These are phyloP conservation scores for Orthosia gracilis DNA, from an alignment of 2,888 invertebrate genomes.

Conservation along the genomic window DNA sequence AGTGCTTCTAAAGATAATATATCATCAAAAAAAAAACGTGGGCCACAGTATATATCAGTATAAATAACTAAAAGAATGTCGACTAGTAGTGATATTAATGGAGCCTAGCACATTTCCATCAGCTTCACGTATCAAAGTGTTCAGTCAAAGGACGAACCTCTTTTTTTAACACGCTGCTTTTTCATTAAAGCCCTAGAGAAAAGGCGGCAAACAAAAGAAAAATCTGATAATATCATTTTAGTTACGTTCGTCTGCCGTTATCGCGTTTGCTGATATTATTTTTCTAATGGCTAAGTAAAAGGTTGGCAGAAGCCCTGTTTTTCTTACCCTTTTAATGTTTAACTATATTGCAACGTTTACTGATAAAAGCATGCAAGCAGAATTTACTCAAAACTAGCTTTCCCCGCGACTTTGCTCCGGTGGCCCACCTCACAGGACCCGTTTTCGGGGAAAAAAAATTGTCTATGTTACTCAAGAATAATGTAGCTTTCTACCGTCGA, in stretches of 20 bases:
- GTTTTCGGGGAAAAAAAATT: no score
- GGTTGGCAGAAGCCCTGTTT: background rate
- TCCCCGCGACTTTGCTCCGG: no score
- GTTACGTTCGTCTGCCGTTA: constrained; percentile 16
- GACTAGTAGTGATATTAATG: background rate
- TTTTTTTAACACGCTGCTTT: constrained; percentile 31
- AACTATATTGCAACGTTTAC: background rate
- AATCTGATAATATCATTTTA: constrained; percentile 30
- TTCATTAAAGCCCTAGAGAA: constrained; percentile 32
- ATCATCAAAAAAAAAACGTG: no score
- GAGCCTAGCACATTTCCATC: constrained; percentile 15
- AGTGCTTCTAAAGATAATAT: no score
- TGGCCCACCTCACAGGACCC: no score
- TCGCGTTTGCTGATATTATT: constrained; percentile 13
- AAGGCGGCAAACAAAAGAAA: constrained; percentile 25
- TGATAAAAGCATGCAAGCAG: background rate
- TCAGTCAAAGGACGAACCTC: constrained; percentile 25
- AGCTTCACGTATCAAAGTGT: constrained; percentile 41
- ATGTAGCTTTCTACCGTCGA: no score
- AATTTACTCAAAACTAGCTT: no score
- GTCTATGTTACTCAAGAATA: no score
- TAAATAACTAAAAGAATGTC: background rate
- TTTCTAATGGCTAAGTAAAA: constrained; percentile 3
- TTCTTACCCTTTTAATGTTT: background rate
- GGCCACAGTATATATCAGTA: no score